A percentile compares a stretch with the other conserved stretches of the same genome.
Evolutionary conservation across 2,113 vertebrate species (phyloP).

Genomic region (Erinaceus europaeus): DNA sequence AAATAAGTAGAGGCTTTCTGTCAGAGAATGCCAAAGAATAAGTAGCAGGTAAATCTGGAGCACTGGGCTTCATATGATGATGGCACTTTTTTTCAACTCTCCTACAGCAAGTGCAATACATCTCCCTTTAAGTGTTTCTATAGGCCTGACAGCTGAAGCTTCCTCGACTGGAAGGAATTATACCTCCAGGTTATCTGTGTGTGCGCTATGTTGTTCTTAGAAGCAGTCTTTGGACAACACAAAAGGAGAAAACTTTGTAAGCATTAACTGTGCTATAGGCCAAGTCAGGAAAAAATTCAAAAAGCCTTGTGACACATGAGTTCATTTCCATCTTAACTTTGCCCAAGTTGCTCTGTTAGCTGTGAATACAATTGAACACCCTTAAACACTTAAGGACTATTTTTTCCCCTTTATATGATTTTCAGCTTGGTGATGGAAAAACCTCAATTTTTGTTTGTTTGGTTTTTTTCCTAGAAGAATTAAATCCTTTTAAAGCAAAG

Average conservation of each 20-base stretch:
- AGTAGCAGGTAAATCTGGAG: background rate
- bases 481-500: conserved; percentile 49
- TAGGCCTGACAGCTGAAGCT: background rate
- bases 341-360: conserved; percentile 5
- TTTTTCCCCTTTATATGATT: background rate
- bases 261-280: background rate
- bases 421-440: conserved; percentile 41
- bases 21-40: background rate
- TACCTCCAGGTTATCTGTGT: background rate
- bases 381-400: conserved; percentile 37
- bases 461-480: conserved; percentile 6
- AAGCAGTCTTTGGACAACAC: background rate
- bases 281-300: conserved; percentile 53
- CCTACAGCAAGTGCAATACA: background rate
- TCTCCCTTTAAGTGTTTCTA: background rate
- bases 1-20: conserved; percentile 19
- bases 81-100: conserved; percentile 7
- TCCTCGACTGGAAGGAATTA: background rate
- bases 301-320: background rate
- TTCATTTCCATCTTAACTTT: conserved; percentile 50
- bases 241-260: background rate
- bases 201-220: conserved; percentile 14
- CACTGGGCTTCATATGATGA: background rate
- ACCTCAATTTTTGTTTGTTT: too few species aligned
- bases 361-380: background rate